Evolutionary conservation across 2,797 vertebrate species (phyloP).

Genomic region (Aldrovandia affinis): DNA sequence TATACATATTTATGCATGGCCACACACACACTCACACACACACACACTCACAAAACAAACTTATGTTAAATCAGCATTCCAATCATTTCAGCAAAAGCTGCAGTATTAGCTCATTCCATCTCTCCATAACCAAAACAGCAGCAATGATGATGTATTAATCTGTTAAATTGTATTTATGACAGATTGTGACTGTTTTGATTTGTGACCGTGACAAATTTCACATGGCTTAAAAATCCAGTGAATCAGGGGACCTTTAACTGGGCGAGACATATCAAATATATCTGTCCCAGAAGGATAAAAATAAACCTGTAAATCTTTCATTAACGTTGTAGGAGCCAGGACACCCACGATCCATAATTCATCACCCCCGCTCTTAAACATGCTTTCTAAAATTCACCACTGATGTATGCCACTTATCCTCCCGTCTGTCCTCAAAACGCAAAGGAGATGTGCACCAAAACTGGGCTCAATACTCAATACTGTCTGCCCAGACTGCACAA

Average conservation of each 20-base stretch:
- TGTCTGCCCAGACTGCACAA: neutral
- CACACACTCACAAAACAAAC: neutral
- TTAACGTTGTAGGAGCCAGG: neutral
- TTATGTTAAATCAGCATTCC: neutral
- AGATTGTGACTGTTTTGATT: no score
- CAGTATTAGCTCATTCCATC: constrained; percentile 43
- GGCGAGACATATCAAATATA: neutral
- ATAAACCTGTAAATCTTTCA: neutral
- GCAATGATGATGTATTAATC: constrained; percentile 40
- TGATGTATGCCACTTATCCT: neutral
- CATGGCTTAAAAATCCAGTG: neutral
- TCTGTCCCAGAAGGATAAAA: neutral
- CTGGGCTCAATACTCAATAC: neutral
- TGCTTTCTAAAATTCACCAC: constrained; percentile 16
- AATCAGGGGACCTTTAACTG: neutral
- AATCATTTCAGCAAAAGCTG: neutral
- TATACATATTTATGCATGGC: neutral
- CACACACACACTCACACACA: no score
- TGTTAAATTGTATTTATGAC: neutral
- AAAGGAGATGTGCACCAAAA: neutral
- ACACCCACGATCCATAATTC: neutral
- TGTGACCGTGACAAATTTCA: no score
- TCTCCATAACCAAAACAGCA: constrained; percentile 34
- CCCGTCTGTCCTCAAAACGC: neutral
- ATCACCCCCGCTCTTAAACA: neutral